Evolutionary conservation across 2,888 invertebrate genomes (phyloP), one percentile per base, ranked within the genome.

Genomic region (Leucozona laternaria): DNA sequence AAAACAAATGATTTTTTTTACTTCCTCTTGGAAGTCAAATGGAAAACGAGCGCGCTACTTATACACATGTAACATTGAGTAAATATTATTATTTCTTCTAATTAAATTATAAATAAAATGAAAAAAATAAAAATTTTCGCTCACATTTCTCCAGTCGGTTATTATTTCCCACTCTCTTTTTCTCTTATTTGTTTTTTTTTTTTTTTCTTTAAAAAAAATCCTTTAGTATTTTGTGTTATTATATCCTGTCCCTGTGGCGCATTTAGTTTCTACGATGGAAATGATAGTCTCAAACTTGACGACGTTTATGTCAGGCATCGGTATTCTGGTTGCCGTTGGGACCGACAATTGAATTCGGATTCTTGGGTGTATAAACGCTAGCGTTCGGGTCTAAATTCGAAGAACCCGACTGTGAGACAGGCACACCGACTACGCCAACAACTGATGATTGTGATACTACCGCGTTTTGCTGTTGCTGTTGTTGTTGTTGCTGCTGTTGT

Each of bases 281-380:
- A 91, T 90, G 90, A 89, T 90, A 91, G 92, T 90, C 91, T 92
- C 91, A 92, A 91, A 92, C 90, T 90, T 92, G 91, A 90, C 91
- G 90, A 89, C 91, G 91, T 89, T 88, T 89, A 88, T 89, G 90
- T 90, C 90, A 90, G 89, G 90, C 90, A 81, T 90, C 90, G 60
- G 89, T 80, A 20, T 70, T 73, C 20, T 73, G 86, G 45, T 82
- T 82, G 34, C 89, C 89, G 17, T 73, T 70, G 40, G 89, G 89
- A 72, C 90, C 88, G 53, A 90, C 90, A 73, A 89, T 86, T n/a
- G 89, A 89, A 76, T 94, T 93, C 88, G 94, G 94, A 89, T 93
- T 93, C 91, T 97, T 97, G 88, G 98, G 98, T 88, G 97, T 98
- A 93, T 98, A 98, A 89, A 96, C 97, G 88, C 96, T 95, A 88